Percentiles rank a stretch among this genome's conserved stretches.
These are phyloP conservation scores for Synergus laeviventris DNA, from an alignment of 2,888 invertebrate species.

Conservation along the genomic window DNA sequence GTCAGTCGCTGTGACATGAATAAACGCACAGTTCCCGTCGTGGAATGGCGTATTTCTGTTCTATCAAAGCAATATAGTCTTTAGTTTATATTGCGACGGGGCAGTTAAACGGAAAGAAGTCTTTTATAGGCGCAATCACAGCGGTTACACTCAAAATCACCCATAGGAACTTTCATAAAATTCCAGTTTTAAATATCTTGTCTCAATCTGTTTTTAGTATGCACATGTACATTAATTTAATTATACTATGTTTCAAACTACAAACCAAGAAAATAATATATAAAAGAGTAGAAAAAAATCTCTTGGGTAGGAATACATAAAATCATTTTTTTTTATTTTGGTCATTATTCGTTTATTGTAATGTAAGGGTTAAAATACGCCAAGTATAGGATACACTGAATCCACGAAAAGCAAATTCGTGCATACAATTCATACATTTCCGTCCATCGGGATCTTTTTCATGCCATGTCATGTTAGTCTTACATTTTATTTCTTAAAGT, in stretches of 20 bases:
- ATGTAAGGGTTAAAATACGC: conserved; percentile 65
- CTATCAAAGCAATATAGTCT: conserved; percentile 69
- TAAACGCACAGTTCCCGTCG: conserved; percentile 45
- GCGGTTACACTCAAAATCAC: conserved; percentile 8
- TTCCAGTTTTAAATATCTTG: conserved; percentile 34
- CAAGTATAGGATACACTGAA: conserved; percentile 63
- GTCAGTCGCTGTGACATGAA: conserved; percentile 8
- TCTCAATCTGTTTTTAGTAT: background rate
- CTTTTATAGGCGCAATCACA: conserved; percentile 65
- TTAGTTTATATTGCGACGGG: conserved; percentile 68
- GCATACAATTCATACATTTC: conserved; percentile 51
- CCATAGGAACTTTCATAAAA: conserved; percentile 14
- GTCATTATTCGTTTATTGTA: conserved; percentile 63
- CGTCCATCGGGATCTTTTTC: conserved; percentile 36
- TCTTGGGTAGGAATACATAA: background rate
- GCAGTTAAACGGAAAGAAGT: conserved; percentile 70
- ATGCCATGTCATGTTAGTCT: conserved; percentile 25
- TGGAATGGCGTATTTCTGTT: conserved; percentile 65
- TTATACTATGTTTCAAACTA: too few relatives aligned
- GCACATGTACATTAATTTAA: background rate
- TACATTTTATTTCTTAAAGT: conserved; percentile 21
- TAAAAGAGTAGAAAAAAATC: background rate
- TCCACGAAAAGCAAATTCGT: conserved; percentile 61
- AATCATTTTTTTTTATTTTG: background rate
- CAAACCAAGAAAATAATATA: too few relatives aligned